Conservation (phyloP, 2,797 vertebrate genomes). For the Allobates femoralis region DNA sequence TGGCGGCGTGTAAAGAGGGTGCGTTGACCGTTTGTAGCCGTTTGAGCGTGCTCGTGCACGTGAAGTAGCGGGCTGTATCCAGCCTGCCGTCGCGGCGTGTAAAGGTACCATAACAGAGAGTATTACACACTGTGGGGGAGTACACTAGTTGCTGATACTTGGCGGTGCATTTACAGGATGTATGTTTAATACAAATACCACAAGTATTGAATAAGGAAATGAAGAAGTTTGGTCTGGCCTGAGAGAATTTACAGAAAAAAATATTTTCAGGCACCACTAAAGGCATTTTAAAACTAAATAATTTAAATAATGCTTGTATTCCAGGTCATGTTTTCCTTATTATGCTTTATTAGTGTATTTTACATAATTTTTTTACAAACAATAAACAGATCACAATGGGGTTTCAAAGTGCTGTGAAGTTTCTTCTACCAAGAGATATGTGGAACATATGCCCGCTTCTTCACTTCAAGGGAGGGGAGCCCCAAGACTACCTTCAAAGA, state of each 20-base stretch:
- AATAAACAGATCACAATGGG: neutral
- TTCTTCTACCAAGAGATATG: no score
- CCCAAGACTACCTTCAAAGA: no score
- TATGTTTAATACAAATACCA: conserved; percentile 45
- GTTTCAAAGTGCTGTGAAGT: neutral
- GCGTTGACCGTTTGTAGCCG: no score
- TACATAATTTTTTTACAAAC: neutral
- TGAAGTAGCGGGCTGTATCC: no score
- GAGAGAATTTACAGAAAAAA: conserved; percentile 7
- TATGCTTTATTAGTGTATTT: neutral
- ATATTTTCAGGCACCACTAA: neutral
- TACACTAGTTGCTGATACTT: neutral
- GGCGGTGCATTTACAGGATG: conserved; percentile 44
- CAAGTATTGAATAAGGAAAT: conserved; percentile 35
- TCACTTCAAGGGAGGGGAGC: no score
- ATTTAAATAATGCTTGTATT: neutral
- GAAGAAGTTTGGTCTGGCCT: conserved; percentile 7
- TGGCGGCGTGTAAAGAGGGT: no score
- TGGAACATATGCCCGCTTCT: no score
- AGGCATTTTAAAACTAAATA: neutral
- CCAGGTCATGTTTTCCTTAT: neutral
- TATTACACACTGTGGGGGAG: neutral
- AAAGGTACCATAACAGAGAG: no score
- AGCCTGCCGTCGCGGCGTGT: no score
- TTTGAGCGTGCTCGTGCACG: no score